A percentile compares a stretch with the other conserved stretches of the same genome.
These are phyloP conservation scores for Aphidius colemani DNA, from an alignment of 2,888 invertebrate species.

Conservation along the genomic window DNA sequence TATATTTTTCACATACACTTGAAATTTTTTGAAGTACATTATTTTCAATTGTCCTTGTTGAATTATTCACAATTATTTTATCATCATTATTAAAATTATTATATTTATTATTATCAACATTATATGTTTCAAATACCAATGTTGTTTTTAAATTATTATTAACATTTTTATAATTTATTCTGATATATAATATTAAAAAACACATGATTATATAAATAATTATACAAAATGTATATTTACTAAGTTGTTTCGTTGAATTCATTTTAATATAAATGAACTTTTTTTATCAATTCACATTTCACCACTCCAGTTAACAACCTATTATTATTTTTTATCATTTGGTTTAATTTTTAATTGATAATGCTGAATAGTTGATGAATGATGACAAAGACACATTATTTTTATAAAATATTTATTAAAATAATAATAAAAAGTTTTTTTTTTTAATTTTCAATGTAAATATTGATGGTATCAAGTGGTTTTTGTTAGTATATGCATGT, in stretches of 20 bases:
- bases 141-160: neutral
- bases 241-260: conserved; percentile 35
- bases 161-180: conserved; percentile 5
- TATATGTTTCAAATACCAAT: neutral
- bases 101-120: neutral
- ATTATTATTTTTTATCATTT: too few relatives aligned
- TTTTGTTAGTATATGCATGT: too few relatives aligned
- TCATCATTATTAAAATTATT: neutral
- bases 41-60: conserved; percentile 9
- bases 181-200: conserved; percentile 10
- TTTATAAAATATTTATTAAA: too few relatives aligned
- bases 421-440: too few relatives aligned
- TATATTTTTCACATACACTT: conserved; percentile 47
- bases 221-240: conserved; percentile 36
- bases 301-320: neutral
- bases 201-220: conserved; percentile 33
- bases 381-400: too few relatives aligned
- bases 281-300: neutral
- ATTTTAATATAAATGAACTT: conserved; percentile 23
- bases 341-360: too few relatives aligned
- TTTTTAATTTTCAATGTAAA: too few relatives aligned
- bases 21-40: conserved; percentile 38
- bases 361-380: too few relatives aligned
- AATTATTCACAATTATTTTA: neutral
- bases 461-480: neutral